Evolutionary conservation across 2,888 invertebrate species (phyloP).

Genomic region (Scaptomyza caliginosa): DNA sequence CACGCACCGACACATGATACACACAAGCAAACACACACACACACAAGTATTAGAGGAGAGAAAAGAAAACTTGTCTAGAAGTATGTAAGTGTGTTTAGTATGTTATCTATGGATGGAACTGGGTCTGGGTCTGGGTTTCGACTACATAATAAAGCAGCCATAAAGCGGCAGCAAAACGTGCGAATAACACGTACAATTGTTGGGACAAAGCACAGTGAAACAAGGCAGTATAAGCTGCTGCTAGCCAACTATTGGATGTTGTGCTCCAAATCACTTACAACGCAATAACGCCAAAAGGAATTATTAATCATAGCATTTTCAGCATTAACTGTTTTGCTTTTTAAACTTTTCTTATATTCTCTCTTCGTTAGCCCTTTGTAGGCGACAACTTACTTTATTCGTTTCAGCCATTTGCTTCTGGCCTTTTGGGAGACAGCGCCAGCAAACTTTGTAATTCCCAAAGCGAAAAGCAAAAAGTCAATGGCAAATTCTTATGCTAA

Average conservation of each 20-base stretch:
- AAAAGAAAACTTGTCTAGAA: constrained; percentile 36
- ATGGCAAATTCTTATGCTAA: constrained; percentile 66
- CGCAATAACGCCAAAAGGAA: background rate
- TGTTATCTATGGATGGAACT: constrained; percentile 5
- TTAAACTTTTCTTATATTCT: background rate
- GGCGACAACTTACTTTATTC: constrained; percentile 12
- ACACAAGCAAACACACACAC: too few species aligned
- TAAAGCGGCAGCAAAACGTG: constrained; percentile 67
- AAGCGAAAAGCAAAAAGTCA: constrained; percentile 37
- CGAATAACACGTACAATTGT: constrained; percentile 73
- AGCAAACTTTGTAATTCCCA: constrained; percentile 55
- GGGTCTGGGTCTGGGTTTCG: constrained; percentile 23
- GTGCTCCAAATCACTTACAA: constrained; percentile 11
- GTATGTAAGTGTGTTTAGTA: constrained; percentile 19
- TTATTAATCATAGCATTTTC: too few species aligned
- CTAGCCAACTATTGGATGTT: constrained; percentile 18
- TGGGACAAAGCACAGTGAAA: constrained; percentile 30
- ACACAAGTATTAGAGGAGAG: constrained; percentile 28
- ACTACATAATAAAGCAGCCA: constrained; percentile 74
- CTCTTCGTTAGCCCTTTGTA: background rate
- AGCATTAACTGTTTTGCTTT: too few species aligned
- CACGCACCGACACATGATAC: constrained; percentile 42
- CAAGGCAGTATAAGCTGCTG: constrained; percentile 12
- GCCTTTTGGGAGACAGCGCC: constrained; percentile 24
- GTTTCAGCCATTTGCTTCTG: constrained; percentile 14